phyloP scores from a whole-genome alignment of 1,140 invertebrate species.

The Leptestheria dahalacensis region DNA sequence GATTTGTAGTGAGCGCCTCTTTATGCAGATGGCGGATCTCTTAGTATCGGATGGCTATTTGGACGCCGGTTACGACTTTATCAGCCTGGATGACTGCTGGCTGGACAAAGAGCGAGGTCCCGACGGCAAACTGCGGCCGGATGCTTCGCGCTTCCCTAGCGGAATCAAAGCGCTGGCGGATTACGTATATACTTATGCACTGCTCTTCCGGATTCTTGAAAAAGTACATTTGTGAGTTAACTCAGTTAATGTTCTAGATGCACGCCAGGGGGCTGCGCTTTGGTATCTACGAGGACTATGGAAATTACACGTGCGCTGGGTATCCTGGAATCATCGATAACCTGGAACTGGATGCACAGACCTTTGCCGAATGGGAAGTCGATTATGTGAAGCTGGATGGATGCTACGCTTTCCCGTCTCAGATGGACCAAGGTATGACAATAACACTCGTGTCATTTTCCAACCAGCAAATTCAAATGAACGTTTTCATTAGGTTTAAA shows the following conservation, averaged over 20 bases:
- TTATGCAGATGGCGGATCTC: constrained; percentile 80
- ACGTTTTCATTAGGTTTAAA: background rate
- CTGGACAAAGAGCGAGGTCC: constrained; percentile 58
- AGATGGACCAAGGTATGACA: constrained; percentile 58
- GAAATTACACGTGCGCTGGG: constrained; percentile 76
- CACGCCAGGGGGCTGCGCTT: constrained; percentile 87
- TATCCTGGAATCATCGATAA: constrained; percentile 84
- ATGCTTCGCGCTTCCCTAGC: constrained; percentile 72
- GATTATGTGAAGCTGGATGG: constrained; percentile 95
- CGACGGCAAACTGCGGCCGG: constrained; percentile 63
- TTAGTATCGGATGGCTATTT: constrained; percentile 78
- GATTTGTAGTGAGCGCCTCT: constrained; percentile 68
- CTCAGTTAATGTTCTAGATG: constrained; percentile 54
- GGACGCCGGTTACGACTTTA: constrained; percentile 75
- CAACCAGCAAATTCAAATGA: background rate
- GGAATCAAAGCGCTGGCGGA: constrained; percentile 78
- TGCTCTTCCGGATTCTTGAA: background rate
- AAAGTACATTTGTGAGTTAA: no score
- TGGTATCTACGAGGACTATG: constrained; percentile 94
- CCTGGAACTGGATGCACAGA: constrained; percentile 67
- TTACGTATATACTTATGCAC: constrained; percentile 54
- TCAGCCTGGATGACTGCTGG: constrained; percentile 95
- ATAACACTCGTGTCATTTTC: background rate
- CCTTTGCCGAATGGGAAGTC: constrained; percentile 91
- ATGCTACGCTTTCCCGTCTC: constrained; percentile 66